Evolutionary conservation across 2,113 vertebrate genomes (phyloP), one percentile per base, ranked within the genome.

Genomic region (Cygnus atratus): DNA sequence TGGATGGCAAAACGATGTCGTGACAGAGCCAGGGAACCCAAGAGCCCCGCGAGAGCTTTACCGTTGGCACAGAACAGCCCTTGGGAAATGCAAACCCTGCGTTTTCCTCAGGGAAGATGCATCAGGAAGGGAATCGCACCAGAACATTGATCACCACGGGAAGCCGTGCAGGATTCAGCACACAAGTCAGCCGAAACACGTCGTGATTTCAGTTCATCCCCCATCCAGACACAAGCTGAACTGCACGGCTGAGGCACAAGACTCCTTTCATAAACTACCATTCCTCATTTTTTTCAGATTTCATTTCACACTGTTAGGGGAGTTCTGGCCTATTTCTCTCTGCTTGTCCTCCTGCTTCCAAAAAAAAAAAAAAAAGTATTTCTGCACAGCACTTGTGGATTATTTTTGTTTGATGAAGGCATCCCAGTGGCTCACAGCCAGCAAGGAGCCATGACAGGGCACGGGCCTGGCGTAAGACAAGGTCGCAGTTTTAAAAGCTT

Each of bases 321-420:
- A 90, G 28, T 84, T 93, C 65, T 93, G 84, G 37, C 35, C 33
- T 68, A 15, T 93, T 94, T 96, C 84, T 88, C 88, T 93, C 83
- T 89, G 95, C 70, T 95, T 93, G 66, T 78, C 77, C 79, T 93
- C 67, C 65, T 84, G 57, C 80, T 88, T 73, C 0, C 39, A 39
- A 39, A 39, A 48, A 79, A 28, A 66, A 35, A 46, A 50, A 33
- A 0, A 0, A 46, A 15, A 48, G 2, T 20, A 3, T 2, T 67
- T 88, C 44, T 43, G 44, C 46, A 94, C 71, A 92, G 63, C 70
- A 77, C 76, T 62, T 55, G 55, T 62, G n/a, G 31, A 12, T 94
- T 84, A 82, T 86, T 94, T 97, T 83, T 79, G 77, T 57, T 61
- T 33, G 54, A 46, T n/a, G 86, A 95, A 97, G 75, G 73, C 73